Evolutionary conservation across 2,888 invertebrate genomes (phyloP), one percentile per base, ranked within the genome.

Genomic region (Koerneria pararmatus): DNA sequence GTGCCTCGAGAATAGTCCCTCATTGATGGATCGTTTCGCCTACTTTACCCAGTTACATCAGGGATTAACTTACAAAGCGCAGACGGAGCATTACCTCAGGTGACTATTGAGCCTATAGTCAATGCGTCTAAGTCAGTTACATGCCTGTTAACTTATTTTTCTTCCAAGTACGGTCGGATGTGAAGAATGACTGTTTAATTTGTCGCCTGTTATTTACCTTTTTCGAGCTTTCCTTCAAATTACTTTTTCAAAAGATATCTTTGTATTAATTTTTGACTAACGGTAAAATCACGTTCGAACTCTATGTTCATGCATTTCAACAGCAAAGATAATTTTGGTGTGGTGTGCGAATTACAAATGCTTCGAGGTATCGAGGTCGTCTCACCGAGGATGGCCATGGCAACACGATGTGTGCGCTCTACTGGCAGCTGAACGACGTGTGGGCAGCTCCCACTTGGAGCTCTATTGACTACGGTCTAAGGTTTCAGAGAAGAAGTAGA

Each of bases 371-470:
- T 60, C 68, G 77, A 8, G 71, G 73, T 31, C 56, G 67, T 0
- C 61, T 75, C 6, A 71, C 68, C 11, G 61, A 82, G 1, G 76
- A 78, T 22, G 74, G 89, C 0, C 84, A 87, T 76, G 90, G 90
- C 4, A 83, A 86, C 70, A 97, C 95, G 0, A 95, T 95, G 94
- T 97, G 97, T 0, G 93, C 95, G 0, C 86, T 98, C 64, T 98
- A 94, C 84, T 98, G 97, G 97, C 97, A 98, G 85, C 85, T 97
- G 15, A 95, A 97, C 84, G 95, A 97, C 68, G 91, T 95, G 37
- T 97, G 97, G 97, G 91, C 92, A 78, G 95, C 92, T 0, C 94
- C 95, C 0, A 91, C 94, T 0, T 97, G 97, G 97, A 89, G 93
- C 4, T 89, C 92, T 35, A 91, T 95, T 72, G 91, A 92, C 84